Conservation (phyloP, 1,140 invertebrate species). For the Drosophila ogumai region DNA sequence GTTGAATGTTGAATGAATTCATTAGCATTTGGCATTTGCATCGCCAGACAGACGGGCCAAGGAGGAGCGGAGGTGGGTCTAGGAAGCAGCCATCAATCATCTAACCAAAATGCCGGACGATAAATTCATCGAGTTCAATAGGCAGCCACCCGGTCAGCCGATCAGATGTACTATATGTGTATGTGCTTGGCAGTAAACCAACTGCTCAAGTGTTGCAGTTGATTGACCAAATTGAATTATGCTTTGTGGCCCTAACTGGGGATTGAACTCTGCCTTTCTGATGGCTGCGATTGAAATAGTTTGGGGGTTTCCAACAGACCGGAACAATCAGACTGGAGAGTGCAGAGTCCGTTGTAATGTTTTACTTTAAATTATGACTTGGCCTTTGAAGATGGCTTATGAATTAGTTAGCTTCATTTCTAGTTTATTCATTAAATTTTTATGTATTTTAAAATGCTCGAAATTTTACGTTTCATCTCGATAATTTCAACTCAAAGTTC, state of each 20-base stretch:
- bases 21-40: conserved; percentile 75
- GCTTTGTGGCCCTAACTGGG: conserved; percentile 38
- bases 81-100: conserved; percentile 62
- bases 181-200: conserved; percentile 32
- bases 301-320: background rate
- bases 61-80: background rate
- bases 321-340: conserved; percentile 10
- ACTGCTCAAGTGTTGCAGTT: conserved; percentile 49
- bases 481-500: background rate
- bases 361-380: conserved; percentile 1
- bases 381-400: too few species aligned
- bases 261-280: conserved; percentile 1
- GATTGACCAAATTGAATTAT: conserved; percentile 75
- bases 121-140: conserved; percentile 74
- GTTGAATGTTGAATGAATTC: conserved; percentile 71
- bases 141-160: conserved; percentile 39
- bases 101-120: conserved; percentile 67
- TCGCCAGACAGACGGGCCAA: conserved; percentile 14
- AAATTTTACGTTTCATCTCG: too few species aligned
- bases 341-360: background rate
- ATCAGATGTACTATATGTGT: conserved; percentile 18
- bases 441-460: too few species aligned
- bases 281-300: conserved; percentile 6
- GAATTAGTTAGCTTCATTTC: too few species aligned
- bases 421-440: too few species aligned